These are phyloP conservation scores for Micrastur ruficollis DNA, from an alignment of 2,797 vertebrate species.

Conservation along the genomic window DNA sequence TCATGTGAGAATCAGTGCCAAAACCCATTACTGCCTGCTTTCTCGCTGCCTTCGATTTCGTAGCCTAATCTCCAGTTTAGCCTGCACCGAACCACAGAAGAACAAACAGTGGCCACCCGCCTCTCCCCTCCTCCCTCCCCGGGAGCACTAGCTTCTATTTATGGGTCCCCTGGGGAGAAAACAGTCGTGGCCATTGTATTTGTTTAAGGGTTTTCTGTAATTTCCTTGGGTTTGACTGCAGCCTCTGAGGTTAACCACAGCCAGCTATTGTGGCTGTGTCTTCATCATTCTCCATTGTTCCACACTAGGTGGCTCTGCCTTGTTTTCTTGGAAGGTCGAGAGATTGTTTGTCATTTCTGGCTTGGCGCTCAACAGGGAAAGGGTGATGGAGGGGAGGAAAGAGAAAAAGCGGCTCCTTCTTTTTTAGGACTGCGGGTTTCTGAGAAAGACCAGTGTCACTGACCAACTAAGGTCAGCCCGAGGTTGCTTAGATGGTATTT, in stretches of 20 bases:
- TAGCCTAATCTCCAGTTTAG: neutral
- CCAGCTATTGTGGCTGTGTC: slow-evolving; percentile 36
- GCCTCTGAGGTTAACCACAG: slow-evolving; percentile 67
- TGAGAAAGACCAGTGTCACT: slow-evolving; percentile 7
- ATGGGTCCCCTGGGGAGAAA: slow-evolving; percentile 46
- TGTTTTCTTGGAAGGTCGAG: slow-evolving; percentile 37
- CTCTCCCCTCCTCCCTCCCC: slow-evolving; percentile 29
- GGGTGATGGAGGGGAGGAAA: neutral
- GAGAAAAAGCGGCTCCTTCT: neutral
- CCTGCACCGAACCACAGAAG: slow-evolving; percentile 34
- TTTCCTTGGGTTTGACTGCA: slow-evolving; percentile 60
- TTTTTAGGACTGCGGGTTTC: slow-evolving; percentile 54
- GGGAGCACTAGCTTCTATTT: slow-evolving; percentile 44
- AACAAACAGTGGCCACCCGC: neutral
- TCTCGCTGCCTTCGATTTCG: neutral
- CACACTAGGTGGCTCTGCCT: slow-evolving; percentile 33
- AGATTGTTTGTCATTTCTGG: slow-evolving; percentile 20
- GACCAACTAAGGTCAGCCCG: slow-evolving; percentile 1
- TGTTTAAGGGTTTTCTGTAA: slow-evolving; percentile 65
- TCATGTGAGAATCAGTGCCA: neutral
- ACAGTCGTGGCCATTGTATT: slow-evolving; percentile 48
- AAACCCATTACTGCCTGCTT: neutral
- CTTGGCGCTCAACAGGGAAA: neutral
- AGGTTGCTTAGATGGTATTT: slow-evolving; percentile 12
- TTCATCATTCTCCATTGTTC: slow-evolving; percentile 35